Conservation (phyloP, 2,888 invertebrate species). For the Zootermopsis nevadensis region DNA sequence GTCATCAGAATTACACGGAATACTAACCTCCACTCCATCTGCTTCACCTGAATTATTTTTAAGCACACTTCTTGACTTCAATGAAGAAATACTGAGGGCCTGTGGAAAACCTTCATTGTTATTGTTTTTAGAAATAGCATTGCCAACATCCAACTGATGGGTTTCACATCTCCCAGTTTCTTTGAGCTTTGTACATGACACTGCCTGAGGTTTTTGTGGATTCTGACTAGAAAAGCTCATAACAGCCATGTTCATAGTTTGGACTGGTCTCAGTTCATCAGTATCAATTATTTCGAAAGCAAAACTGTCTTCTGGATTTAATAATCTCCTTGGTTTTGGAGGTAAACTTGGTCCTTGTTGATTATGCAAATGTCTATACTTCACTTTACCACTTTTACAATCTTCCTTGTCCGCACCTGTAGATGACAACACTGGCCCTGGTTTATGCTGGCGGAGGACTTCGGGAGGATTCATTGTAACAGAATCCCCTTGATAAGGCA, state of each 20-base stretch:
- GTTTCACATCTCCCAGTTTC: slow-evolving; percentile 4
- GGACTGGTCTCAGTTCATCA: slow-evolving; percentile 69
- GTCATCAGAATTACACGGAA: not conserved
- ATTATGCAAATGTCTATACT: not conserved
- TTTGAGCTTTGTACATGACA: slow-evolving; percentile 4
- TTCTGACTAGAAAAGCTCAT: slow-evolving; percentile 36
- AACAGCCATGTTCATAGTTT: not conserved
- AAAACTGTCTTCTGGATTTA: slow-evolving; percentile 79
- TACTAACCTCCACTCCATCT: not conserved
- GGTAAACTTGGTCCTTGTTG: slow-evolving; percentile 56
- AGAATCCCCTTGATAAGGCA: slow-evolving; percentile 58
- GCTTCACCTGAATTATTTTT: not conserved
- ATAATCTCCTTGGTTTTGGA: slow-evolving; percentile 56
- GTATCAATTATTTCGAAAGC: slow-evolving; percentile 87
- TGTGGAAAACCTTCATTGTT: not conserved
- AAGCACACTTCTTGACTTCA: not conserved
- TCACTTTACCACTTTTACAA: slow-evolving; percentile 2
- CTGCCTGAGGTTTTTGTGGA: not conserved
- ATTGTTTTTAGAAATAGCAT: slow-evolving; percentile 20
- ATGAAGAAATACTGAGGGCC: not conserved
- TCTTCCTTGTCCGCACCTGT: not conserved
- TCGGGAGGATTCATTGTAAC: slow-evolving; percentile 70
- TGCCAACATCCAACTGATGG: slow-evolving; percentile 17
- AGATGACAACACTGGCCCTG: slow-evolving; percentile 59
- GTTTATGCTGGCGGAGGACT: slow-evolving; percentile 75